Conservation (phyloP, 2,888 invertebrate genomes). For the Andrena trimmerana region DNA sequence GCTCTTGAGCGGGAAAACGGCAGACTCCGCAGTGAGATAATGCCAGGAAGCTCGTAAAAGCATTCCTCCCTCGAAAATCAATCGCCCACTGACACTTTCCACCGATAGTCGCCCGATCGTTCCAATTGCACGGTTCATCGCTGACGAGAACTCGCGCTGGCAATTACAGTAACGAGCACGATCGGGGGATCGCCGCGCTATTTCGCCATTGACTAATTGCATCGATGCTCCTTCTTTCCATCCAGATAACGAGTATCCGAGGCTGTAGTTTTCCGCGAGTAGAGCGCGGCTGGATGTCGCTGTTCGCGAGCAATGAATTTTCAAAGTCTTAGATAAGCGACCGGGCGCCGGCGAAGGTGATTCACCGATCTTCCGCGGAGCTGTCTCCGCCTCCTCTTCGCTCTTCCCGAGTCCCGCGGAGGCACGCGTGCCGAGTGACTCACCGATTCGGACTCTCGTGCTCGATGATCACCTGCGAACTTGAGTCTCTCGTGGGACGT, state of each 20-base stretch:
- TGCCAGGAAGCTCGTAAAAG: not conserved
- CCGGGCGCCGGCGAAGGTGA: conserved; percentile 42
- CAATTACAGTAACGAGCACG: not conserved
- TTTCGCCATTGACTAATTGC: conserved; percentile 25
- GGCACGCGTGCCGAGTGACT: conserved; percentile 53
- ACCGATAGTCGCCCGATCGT: not conserved
- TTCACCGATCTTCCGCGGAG: conserved; percentile 51
- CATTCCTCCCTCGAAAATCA: not conserved
- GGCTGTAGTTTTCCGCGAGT: not conserved
- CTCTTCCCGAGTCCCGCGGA: conserved; percentile 5
- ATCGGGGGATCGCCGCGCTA: not conserved
- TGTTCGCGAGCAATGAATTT: conserved; percentile 27
- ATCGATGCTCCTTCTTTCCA: not conserved
- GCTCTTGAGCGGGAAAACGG: conserved; percentile 26
- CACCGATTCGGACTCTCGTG: conserved; percentile 48
- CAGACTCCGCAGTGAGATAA: not conserved
- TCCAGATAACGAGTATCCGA: conserved; percentile 10
- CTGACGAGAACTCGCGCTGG: not conserved
- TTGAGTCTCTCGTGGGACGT: not conserved
- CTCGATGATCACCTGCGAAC: conserved; percentile 48
- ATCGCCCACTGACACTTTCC: not conserved
- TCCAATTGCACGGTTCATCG: not conserved
- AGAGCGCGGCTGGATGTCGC: not conserved
- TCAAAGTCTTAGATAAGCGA: conserved; percentile 24
- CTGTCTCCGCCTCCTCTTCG: conserved; percentile 15